A percentile compares a stretch with the other conserved stretches of the same genome.
Conservation (phyloP, 2,797 vertebrate genomes). For the Urosaurus nigricauda region DNA sequence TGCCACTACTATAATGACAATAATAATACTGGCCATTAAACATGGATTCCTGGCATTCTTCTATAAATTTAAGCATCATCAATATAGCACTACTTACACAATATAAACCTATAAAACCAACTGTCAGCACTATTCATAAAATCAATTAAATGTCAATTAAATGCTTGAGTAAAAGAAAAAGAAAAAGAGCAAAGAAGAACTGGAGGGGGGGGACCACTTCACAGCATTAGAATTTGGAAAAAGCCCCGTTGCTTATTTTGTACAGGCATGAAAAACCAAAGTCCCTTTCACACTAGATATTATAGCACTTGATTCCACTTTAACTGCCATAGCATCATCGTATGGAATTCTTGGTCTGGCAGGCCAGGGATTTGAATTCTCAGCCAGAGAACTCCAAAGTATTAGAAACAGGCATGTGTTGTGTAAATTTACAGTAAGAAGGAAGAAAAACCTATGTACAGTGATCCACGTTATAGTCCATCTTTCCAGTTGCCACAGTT, state of each 20-base stretch:
- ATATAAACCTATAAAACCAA: conserved; percentile 23
- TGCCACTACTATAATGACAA: not conserved
- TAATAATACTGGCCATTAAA: conserved; percentile 8
- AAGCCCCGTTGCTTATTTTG: not conserved
- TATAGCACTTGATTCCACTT: no score
- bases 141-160: conserved; percentile 25
- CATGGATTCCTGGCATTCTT: conserved; percentile 10
- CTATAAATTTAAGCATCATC: conserved; percentile 18
- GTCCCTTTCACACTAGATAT: no score
- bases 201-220: no score
- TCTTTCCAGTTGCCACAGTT: no score
- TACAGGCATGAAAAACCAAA: not conserved
- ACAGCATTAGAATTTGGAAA: not conserved
- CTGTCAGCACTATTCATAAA: conserved; percentile 29
- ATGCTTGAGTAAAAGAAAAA: not conserved
- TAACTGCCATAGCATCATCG: no score
- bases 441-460: no score
- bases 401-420: no score
- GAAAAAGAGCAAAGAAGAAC: not conserved
- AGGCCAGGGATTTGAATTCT: no score
- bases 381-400: no score
- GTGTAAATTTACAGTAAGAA: no score
- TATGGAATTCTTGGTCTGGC: no score
- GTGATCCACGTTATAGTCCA: no score
- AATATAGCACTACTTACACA: not conserved